A percentile compares a stretch with the other conserved stretches of the same genome.
Conservation (phyloP, 2,797 vertebrate genomes). For the Spea hammondii region DNA sequence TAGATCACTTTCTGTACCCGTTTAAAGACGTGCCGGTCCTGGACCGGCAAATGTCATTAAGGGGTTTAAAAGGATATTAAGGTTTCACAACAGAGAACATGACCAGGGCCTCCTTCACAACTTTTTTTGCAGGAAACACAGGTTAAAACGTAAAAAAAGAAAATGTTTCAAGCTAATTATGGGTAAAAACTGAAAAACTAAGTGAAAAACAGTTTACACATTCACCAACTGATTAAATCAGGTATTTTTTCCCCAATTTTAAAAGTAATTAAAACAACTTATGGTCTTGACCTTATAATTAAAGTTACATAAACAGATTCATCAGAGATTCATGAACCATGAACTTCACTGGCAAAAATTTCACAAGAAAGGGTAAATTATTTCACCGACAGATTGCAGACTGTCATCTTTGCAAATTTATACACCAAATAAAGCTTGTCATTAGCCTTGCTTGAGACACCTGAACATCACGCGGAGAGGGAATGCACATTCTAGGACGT, state of each 20-base stretch:
- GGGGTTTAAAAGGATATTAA: too few relatives aligned
- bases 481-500: background rate
- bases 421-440: constrained; percentile 20
- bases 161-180: too few relatives aligned
- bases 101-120: too few relatives aligned
- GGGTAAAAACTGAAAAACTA: too few relatives aligned
- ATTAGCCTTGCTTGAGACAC: constrained; percentile 12
- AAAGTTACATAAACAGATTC: constrained; percentile 32
- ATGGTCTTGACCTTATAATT: constrained; percentile 33
- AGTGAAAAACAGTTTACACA: too few relatives aligned
- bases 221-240: constrained; percentile 27
- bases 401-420: constrained; percentile 10
- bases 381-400: constrained; percentile 35
- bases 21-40: too few relatives aligned
- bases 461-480: background rate
- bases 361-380: constrained; percentile 24
- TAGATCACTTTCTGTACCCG: too few relatives aligned
- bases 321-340: constrained; percentile 38
- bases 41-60: too few relatives aligned
- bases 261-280: constrained; percentile 41
- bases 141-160: too few relatives aligned
- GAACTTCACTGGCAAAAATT: constrained; percentile 22
- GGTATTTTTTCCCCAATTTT: constrained; percentile 21
- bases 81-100: too few relatives aligned
- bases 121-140: too few relatives aligned